Evolutionary conservation across 2,888 invertebrate species (phyloP), one percentile per base, ranked within the genome.

Genomic region (Cephus sareptanus): DNA sequence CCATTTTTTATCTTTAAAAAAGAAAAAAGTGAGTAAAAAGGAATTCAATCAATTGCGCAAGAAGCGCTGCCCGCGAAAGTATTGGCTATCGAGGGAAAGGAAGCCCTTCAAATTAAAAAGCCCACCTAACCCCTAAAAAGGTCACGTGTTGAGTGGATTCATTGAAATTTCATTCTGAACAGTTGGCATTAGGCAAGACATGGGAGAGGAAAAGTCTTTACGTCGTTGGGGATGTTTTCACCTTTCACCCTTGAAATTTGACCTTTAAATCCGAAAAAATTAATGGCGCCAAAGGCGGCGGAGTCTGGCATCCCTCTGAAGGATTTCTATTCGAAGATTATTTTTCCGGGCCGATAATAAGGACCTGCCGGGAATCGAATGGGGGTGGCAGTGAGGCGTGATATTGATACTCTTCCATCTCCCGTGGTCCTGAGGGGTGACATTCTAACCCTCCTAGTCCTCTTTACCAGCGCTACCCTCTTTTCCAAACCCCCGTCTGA

Each of bases 371-470:
- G 69, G 74, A 74, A 75, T 11, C 56, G 73, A 73, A 79, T 74
- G 81, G 84, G 83, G 85, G 81, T 81, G 84, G 88, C 89, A 88
- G 85, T 84, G 89, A 87, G 86, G 89, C 89, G 88, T 87, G 89
- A 89, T 89, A 89, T 89, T 89, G 89, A 89, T 89, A 89, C 88
- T 88, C 86, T 84, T 87, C 85, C 86, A 85, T 88, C 84, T 86
- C 83, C 23, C 6, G 56, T 23, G 23, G 56, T 56, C 56, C 85
- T 81, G 82, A 86, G 82, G 87, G 86, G 84, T 87, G 85, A 86
- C 87, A 82, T 85, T 80, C 83, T 81, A 80, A 81, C 84, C 83
- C 81, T 81, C 79, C 73, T 75, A 76, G 74, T 74, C 75, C 78
- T 34, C 73, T 56, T 76, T 68, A 69, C 71, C 69, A 40, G 35